Conservation (phyloP, 1,140 invertebrate genomes). For the Diachasmimorpha longicaudata region DNA sequence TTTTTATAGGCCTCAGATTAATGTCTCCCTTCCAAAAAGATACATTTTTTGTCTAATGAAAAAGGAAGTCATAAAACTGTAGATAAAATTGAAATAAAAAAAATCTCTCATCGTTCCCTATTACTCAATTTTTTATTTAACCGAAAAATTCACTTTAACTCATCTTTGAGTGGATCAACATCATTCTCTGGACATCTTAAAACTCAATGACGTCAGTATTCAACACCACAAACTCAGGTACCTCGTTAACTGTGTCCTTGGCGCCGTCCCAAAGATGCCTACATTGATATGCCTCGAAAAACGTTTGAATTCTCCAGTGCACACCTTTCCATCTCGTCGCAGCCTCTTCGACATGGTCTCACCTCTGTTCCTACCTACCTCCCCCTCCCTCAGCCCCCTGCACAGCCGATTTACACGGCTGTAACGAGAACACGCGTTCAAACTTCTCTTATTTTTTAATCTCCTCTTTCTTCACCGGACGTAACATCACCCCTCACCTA, state of each 20-base stretch:
- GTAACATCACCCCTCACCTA: constrained; percentile 3
- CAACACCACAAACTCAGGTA: constrained; percentile 17
- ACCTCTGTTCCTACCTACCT: background rate
- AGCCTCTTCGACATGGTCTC: constrained; percentile 8
- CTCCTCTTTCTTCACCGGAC: background rate
- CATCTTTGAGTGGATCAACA: background rate
- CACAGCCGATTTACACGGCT: constrained; percentile 1
- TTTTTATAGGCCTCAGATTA: background rate
- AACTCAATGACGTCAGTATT: constrained; percentile 37
- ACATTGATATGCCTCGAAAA: constrained; percentile 3
- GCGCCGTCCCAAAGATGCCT: constrained; percentile 31
- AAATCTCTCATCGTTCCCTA: background rate
- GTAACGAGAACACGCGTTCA: constrained; percentile 11
- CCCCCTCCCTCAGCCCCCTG: background rate
- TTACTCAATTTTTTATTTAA: background rate
- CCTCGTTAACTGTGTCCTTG: constrained; percentile 50
- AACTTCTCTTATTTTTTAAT: constrained; percentile 7
- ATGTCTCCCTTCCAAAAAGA: background rate
- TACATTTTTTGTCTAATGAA: background rate
- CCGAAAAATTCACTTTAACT: background rate
- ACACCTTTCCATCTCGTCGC: background rate
- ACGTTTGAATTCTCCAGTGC: background rate
- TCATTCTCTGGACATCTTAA: background rate
- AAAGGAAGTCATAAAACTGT: background rate
- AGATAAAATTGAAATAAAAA: background rate